phyloP scores from a whole-genome alignment of 1,140 invertebrate genomes.

The Cardiocondyla obscurior region DNA sequence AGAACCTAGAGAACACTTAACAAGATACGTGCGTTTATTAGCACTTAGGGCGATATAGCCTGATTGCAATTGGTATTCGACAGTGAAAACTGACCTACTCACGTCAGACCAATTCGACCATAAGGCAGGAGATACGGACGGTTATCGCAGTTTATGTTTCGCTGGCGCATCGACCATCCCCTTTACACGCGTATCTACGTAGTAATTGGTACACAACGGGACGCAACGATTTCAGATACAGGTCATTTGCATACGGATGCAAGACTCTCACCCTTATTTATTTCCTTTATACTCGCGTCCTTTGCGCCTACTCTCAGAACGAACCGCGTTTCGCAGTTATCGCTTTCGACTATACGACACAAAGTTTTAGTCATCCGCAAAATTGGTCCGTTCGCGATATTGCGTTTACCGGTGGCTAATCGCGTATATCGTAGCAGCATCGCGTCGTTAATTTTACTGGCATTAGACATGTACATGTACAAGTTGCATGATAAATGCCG shows the following conservation, averaged over 20 bases:
- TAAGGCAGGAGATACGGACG: slow-evolving; percentile 65
- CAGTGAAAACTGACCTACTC: slow-evolving; percentile 56
- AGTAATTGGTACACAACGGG: slow-evolving; percentile 71
- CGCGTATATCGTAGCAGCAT: not conserved
- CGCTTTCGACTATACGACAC: not conserved
- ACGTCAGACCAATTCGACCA: slow-evolving; percentile 54
- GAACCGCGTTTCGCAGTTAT: not conserved
- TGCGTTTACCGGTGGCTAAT: not conserved
- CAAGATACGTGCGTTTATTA: slow-evolving; percentile 38
- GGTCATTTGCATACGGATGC: slow-evolving; percentile 34
- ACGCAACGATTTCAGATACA: slow-evolving; percentile 65
- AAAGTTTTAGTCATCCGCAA: slow-evolving; percentile 21
- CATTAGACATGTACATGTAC: not conserved
- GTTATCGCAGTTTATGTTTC: slow-evolving; percentile 69
- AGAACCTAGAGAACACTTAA: slow-evolving; percentile 16
- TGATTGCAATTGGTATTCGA: slow-evolving; percentile 46
- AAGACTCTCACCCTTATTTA: slow-evolving; percentile 2
- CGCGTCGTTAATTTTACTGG: not conserved
- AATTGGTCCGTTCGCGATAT: not conserved
- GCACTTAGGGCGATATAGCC: slow-evolving; percentile 18
- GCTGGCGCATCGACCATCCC: slow-evolving; percentile 55
- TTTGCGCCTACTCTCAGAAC: not conserved
- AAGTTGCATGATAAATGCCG: not conserved
- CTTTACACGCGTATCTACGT: slow-evolving; percentile 64
- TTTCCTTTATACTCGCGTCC: not conserved